Conservation (phyloP, 35 echinoderm and acorn worm genomes). For the Ptychodera flava region DNA sequence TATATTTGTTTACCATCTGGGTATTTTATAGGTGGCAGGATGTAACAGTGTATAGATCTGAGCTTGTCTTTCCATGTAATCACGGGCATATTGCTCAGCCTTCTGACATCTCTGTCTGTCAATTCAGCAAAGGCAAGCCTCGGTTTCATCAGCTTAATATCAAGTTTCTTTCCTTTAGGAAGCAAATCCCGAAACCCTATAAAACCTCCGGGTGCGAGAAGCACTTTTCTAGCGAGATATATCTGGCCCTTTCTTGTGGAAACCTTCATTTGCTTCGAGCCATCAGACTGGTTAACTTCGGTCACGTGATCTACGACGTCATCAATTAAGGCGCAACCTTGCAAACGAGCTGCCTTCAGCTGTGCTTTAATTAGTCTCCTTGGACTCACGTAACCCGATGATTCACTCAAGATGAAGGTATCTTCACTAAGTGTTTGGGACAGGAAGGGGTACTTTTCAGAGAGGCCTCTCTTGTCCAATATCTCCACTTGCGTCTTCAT, state of each 20-base stretch:
- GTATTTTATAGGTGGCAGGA: too few species aligned
- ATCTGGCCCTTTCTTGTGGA: background rate
- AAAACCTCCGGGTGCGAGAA: conserved; percentile 25
- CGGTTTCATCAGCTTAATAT: conserved; percentile 2
- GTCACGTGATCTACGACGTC: conserved; percentile 28
- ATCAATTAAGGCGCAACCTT: conserved; percentile 55
- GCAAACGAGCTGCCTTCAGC: conserved; percentile 30
- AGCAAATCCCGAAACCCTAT: conserved; percentile 11
- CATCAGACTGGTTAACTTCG: background rate
- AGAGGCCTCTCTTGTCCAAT: background rate
- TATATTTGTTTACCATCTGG: too few species aligned
- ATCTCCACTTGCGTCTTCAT: background rate
- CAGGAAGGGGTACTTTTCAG: conserved; percentile 10
- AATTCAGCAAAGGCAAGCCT: too few species aligned
- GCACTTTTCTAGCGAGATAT: conserved; percentile 5
- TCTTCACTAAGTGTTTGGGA: background rate
- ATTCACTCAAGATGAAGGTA: background rate
- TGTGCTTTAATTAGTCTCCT: conserved; percentile 49
- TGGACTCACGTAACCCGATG: conserved; percentile 42
- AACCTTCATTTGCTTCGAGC: background rate
- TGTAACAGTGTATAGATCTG: too few species aligned
- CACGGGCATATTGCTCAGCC: too few species aligned
- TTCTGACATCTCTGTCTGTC: too few species aligned
- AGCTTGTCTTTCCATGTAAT: too few species aligned
- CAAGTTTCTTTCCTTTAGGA: background rate